Evolutionary conservation across 2,888 invertebrate genomes (phyloP).

Genomic region (Tenthredo distinguenda): DNA sequence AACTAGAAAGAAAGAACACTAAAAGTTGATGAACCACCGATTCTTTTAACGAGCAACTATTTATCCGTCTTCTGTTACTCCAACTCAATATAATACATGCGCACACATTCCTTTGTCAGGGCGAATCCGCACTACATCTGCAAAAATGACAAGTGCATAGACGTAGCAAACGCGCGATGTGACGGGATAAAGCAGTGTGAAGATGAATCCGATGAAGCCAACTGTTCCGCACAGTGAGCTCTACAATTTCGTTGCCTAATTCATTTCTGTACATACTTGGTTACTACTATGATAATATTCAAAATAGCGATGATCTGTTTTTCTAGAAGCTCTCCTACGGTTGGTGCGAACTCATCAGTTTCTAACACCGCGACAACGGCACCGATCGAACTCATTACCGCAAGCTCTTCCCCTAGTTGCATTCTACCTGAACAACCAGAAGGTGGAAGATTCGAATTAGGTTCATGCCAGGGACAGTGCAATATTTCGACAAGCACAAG

Average conservation of each 20-base stretch:
- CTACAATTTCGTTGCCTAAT: not conserved
- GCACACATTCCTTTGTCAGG: not conserved
- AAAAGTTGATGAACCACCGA: too few species aligned
- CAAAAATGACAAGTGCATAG: not conserved
- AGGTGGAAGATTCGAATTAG: conserved; percentile 62
- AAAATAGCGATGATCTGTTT: not conserved
- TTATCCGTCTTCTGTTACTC: too few species aligned
- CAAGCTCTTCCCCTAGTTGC: conserved; percentile 55
- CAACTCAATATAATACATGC: too few species aligned
- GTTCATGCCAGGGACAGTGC: conserved; percentile 62
- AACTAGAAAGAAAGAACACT: too few species aligned
- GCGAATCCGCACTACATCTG: not conserved
- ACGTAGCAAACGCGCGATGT: not conserved
- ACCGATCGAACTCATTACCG: not conserved
- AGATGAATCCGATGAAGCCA: not conserved
- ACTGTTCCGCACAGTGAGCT: not conserved
- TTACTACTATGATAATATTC: not conserved
- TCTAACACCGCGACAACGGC: not conserved
- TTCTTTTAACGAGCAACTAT: too few species aligned
- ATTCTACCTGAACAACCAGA: conserved; percentile 61
- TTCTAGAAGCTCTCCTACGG: not conserved
- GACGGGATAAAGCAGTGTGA: not conserved
- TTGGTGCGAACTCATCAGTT: not conserved
- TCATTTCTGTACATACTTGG: not conserved
- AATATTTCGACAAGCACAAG: conserved; percentile 62